A percentile compares a stretch with the other conserved stretches of the same genome.
phyloP scores from a whole-genome alignment of 2,113 vertebrate genomes.

The Neoarius graeffei region DNA sequence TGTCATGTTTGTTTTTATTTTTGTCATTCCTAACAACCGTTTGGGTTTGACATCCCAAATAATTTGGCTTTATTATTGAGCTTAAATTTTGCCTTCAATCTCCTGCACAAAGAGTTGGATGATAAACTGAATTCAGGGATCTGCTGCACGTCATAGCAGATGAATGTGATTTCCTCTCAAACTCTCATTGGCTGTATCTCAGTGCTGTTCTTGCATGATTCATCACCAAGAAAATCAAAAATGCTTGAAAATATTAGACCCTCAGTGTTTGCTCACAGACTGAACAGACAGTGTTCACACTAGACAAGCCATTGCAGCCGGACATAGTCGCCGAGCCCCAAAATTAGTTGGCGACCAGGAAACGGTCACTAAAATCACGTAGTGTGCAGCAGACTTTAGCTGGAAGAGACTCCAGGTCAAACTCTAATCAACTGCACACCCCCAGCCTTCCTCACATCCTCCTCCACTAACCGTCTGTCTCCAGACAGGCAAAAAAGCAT shows the following conservation, averaged over 20 bases:
- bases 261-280: not conserved
- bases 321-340: not conserved
- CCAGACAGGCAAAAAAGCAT: conserved; percentile 30
- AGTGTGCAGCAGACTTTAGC: not conserved
- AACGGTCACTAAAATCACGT: not conserved
- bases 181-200: not conserved
- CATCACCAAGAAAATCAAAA: not conserved
- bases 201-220: not conserved
- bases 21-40: not conserved
- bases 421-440: conserved; percentile 36
- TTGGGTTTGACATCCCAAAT: not conserved
- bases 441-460: not conserved
- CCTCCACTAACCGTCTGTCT: conserved; percentile 42
- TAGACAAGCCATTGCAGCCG: not conserved
- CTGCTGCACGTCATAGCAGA: not conserved
- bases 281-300: not conserved
- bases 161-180: not conserved
- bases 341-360: not conserved
- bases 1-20: not conserved
- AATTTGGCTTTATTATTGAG: not conserved
- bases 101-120: not conserved
- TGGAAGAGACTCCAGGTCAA: conserved; percentile 31
- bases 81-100: not conserved
- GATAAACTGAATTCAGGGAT: not conserved
- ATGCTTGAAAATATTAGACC: not conserved